phyloP scores from a whole-genome alignment of 2,113 vertebrate genomes.

The Barbus barbus region DNA sequence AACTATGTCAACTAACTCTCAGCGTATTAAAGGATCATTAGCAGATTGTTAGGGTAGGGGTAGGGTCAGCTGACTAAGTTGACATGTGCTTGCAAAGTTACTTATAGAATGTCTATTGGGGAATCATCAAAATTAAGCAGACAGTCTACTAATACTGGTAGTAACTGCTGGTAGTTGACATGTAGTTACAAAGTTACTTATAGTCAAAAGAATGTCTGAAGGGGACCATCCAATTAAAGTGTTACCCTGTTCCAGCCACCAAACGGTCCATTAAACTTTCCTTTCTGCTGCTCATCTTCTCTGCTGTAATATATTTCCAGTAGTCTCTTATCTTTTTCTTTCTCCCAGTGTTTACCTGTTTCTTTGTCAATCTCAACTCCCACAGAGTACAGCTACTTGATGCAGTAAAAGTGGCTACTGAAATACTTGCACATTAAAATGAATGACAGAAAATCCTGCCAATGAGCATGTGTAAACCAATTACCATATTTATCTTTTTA shows the following conservation, averaged over 20 bases:
- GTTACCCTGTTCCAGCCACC: not conserved
- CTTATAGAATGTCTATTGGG: not conserved
- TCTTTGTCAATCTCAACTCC: not conserved
- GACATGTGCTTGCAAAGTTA: too few relatives aligned
- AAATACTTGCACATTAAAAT: too few relatives aligned
- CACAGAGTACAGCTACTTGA: not conserved
- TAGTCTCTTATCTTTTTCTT: not conserved
- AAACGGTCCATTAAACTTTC: not conserved
- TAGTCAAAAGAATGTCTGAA: not conserved
- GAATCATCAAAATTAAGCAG: not conserved
- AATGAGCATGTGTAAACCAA: not conserved
- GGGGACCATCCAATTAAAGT: too few relatives aligned
- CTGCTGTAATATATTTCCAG: not conserved
- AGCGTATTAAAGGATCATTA: too few relatives aligned
- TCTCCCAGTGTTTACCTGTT: not conserved
- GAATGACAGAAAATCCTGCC: not conserved
- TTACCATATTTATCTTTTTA: conserved; percentile 3
- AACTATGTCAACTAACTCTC: too few relatives aligned
- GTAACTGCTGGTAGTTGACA: not conserved
- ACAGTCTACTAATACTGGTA: not conserved
- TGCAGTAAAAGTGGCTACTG: not conserved
- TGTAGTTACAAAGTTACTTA: not conserved
- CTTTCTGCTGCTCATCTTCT: not conserved
- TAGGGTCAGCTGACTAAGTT: too few relatives aligned
- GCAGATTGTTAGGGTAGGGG: too few relatives aligned